Percentiles rank a stretch among this genome's conserved stretches.
These are phyloP conservation scores for Gonocerus acuteangulatus DNA, from an alignment of 2,888 invertebrate genomes.

Conservation along the genomic window DNA sequence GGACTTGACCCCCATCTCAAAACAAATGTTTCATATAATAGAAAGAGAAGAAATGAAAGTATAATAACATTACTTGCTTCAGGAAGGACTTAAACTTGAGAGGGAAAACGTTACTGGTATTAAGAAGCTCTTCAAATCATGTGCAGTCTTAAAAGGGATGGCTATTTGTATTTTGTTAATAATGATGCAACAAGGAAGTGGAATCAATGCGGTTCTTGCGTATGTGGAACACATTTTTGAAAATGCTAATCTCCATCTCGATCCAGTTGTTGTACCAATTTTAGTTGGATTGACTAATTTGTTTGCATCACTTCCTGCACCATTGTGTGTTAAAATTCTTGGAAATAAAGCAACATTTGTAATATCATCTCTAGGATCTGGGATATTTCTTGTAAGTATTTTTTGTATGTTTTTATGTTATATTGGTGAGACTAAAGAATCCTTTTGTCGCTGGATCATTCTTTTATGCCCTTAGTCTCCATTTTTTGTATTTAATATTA, in stretches of 20 bases:
- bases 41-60: too few species aligned
- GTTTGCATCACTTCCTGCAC: slow-evolving; percentile 16
- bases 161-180: slow-evolving; percentile 5
- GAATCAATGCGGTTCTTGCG: slow-evolving; percentile 14
- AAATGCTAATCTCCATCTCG: slow-evolving; percentile 1
- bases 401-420: background rate
- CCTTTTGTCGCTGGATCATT: too few species aligned
- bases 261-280: background rate
- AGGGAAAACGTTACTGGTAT: slow-evolving; percentile 7
- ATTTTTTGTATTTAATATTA: too few species aligned
- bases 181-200: slow-evolving; percentile 17
- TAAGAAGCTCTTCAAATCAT: background rate
- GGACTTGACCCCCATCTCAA: too few species aligned
- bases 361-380: slow-evolving; percentile 10
- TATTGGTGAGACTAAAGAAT: background rate
- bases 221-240: slow-evolving; percentile 10
- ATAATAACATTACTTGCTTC: background rate
- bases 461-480: too few species aligned
- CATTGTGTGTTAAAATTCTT: slow-evolving; percentile 8
- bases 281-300: slow-evolving; percentile 16
- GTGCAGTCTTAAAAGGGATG: slow-evolving; percentile 6
- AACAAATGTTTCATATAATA: too few species aligned
- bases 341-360: slow-evolving; percentile 16
- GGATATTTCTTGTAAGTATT: slow-evolving; percentile 19
- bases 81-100: background rate